Conservation (phyloP, 2,888 invertebrate species). For the Idaea dimidiata region DNA sequence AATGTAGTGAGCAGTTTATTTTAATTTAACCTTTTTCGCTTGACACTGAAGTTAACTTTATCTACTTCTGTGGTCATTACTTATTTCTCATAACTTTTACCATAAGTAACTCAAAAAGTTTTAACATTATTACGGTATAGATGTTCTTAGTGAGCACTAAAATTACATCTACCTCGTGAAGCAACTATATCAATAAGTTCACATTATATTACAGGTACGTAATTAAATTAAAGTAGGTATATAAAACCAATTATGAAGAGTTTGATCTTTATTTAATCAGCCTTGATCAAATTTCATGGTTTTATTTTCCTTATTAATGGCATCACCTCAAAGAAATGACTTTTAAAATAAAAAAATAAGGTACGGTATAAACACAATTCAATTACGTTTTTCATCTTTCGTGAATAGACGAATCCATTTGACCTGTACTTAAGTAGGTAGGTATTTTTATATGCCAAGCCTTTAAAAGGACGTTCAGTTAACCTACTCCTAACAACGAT, state of each 20-base stretch:
- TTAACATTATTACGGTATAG: neutral
- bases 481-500: no score
- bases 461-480: no score
- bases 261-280: no score
- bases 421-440: conserved; percentile 2
- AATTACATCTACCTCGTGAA: no score
- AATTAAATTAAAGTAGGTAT: no score
- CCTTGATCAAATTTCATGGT: no score
- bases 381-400: conserved; percentile 28
- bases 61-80: conserved; percentile 18
- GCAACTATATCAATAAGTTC: no score
- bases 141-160: neutral
- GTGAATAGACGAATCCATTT: conserved; percentile 24
- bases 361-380: conserved; percentile 22
- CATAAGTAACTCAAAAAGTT: conserved; percentile 7
- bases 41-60: conserved; percentile 27
- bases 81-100: conserved; percentile 14
- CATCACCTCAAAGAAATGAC: conserved; percentile 29
- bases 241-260: no score
- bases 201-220: no score
- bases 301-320: no score
- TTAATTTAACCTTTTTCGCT: conserved; percentile 25
- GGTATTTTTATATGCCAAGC: no score
- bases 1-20: conserved; percentile 26
- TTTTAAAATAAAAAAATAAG: conserved; percentile 36